Conservation (phyloP, 2,113 vertebrate genomes). For the Oreochromis tanganicae region DNA sequence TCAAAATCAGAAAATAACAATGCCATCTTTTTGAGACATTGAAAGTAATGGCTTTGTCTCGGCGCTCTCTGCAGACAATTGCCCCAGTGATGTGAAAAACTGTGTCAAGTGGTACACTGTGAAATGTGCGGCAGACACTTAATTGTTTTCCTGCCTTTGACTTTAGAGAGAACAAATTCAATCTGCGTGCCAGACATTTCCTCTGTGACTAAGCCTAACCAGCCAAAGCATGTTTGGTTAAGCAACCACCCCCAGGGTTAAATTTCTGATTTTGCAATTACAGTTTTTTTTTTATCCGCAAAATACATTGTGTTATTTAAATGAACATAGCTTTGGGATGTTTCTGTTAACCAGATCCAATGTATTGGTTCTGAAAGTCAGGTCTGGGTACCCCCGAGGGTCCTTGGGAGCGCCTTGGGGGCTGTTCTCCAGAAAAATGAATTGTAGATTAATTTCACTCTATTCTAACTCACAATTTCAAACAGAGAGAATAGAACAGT, state of each 20-base stretch:
- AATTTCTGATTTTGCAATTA: conserved; percentile 78
- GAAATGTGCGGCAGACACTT: conserved; percentile 72
- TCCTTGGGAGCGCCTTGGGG: conserved; percentile 6
- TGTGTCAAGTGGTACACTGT: conserved; percentile 74
- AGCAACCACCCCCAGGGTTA: conserved; percentile 77
- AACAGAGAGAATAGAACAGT: neutral
- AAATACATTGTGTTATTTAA: conserved; percentile 79
- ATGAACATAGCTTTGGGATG: conserved; percentile 78
- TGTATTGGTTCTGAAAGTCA: conserved; percentile 49
- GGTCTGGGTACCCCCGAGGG: conserved; percentile 25
- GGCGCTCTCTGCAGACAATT: conserved; percentile 70
- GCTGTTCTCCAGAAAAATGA: conserved; percentile 35
- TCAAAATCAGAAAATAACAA: conserved; percentile 69
- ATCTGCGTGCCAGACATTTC: conserved; percentile 74
- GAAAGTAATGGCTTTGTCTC: conserved; percentile 75
- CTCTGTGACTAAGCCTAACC: conserved; percentile 74
- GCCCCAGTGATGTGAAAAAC: conserved; percentile 75
- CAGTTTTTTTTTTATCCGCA: conserved; percentile 60
- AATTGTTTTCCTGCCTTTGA: conserved; percentile 79
- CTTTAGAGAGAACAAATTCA: conserved; percentile 75
- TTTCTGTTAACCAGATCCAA: conserved; percentile 58
- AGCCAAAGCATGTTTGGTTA: conserved; percentile 77
- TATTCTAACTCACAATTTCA: conserved; percentile 27
- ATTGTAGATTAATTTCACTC: conserved; percentile 54
- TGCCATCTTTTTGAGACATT: conserved; percentile 58